These are phyloP conservation scores for Pelochelys cantorii DNA, from an alignment of 2,797 vertebrate species.

Conservation along the genomic window DNA sequence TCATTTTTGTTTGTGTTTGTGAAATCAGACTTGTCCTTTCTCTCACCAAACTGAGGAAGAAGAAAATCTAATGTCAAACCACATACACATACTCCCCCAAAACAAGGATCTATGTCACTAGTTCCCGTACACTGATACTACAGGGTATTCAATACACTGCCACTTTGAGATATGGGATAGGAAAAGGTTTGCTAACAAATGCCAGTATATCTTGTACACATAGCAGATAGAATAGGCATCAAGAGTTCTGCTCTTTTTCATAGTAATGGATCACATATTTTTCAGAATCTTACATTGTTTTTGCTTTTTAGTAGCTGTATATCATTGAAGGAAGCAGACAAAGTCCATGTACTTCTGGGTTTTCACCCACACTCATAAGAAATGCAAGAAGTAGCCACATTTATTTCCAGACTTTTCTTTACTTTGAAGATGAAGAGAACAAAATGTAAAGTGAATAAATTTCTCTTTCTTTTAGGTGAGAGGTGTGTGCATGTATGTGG, in stretches of 20 bases:
- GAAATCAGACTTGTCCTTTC: constrained; percentile 39
- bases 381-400: constrained; percentile 45
- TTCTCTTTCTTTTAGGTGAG: neutral
- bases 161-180: constrained; percentile 6
- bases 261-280: constrained; percentile 17
- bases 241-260: constrained; percentile 23
- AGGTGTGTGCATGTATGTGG: neutral
- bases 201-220: neutral
- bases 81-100: neutral
- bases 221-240: neutral
- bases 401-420: constrained; percentile 31
- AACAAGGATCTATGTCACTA: neutral
- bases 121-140: neutral
- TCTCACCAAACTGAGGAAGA: neutral
- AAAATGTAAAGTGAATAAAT: constrained; percentile 34
- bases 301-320: constrained; percentile 39
- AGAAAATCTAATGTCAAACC: neutral
- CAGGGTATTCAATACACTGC: neutral
- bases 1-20: neutral
- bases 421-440: constrained; percentile 50
- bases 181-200: neutral
- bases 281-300: constrained; percentile 35
- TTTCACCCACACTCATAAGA: neutral
- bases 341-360: constrained; percentile 12
- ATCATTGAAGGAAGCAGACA: neutral